Evolutionary conservation across 2,113 vertebrate genomes (phyloP).

Genomic region (Onychostoma macrolepis): DNA sequence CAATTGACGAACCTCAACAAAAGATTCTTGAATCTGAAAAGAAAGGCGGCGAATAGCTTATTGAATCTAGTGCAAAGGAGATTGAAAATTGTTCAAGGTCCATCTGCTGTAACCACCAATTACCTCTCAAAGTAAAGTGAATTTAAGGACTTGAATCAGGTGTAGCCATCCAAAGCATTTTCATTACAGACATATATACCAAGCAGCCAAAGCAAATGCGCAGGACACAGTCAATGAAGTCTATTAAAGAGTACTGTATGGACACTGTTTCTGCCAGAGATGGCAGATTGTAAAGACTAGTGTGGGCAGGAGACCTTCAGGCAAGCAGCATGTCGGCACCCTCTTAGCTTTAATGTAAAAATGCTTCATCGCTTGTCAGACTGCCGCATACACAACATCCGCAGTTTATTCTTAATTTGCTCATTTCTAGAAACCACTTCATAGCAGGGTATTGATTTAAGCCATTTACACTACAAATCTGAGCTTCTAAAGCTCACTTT

Average conservation of each 20-base stretch:
- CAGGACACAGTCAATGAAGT: slow-evolving; percentile 28
- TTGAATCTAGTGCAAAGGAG: slow-evolving; percentile 29
- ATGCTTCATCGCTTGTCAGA: background rate
- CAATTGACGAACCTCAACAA: slow-evolving; percentile 9
- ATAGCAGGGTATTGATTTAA: slow-evolving; percentile 4
- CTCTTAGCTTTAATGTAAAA: slow-evolving; percentile 6
- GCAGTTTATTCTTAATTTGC: slow-evolving; percentile 2
- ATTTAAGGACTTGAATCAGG: slow-evolving; percentile 28
- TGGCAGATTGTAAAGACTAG: slow-evolving; percentile 17
- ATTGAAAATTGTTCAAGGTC: slow-evolving; percentile 49
- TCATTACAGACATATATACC: slow-evolving; percentile 32
- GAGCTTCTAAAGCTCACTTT: background rate
- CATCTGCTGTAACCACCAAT: slow-evolving; percentile 49
- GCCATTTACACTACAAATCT: slow-evolving; percentile 17
- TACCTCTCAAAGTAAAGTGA: slow-evolving; percentile 45
- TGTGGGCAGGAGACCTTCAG: slow-evolving; percentile 22
- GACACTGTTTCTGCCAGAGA: slow-evolving; percentile 32
- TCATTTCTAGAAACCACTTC: background rate
- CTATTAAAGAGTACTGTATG: slow-evolving; percentile 31
- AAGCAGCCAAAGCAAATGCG: background rate
- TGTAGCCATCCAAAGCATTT: slow-evolving; percentile 42
- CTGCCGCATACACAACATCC: background rate
- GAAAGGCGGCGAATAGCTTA: background rate
- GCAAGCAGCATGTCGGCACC: background rate
- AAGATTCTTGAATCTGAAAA: slow-evolving; percentile 26